Conservation (phyloP, 1,140 invertebrate species). For the Drosophila tropicalis region DNA sequence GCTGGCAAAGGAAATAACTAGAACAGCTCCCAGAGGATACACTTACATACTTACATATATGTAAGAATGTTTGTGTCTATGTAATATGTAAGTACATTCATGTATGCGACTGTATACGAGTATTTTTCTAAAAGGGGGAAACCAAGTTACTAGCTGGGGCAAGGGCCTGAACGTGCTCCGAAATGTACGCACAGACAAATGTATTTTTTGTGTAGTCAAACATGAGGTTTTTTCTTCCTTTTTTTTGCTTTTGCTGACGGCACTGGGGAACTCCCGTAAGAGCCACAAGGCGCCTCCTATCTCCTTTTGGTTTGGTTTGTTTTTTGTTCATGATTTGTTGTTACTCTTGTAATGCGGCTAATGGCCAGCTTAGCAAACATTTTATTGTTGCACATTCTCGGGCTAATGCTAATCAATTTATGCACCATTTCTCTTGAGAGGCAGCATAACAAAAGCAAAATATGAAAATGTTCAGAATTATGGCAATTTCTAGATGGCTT, state of each 20-base stretch:
- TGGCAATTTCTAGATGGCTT: conserved; percentile 17
- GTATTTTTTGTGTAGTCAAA: conserved; percentile 72
- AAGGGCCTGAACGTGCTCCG: neutral
- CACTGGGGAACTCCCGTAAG: conserved; percentile 46
- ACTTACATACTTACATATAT: conserved; percentile 13
- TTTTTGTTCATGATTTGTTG: conserved; percentile 42
- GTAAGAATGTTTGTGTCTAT: neutral
- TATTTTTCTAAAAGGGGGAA: neutral
- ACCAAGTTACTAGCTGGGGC: neutral
- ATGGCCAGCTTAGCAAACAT: conserved; percentile 57
- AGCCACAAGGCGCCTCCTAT: conserved; percentile 40
- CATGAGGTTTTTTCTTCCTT: conserved; percentile 32
- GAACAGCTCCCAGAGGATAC: conserved; percentile 61
- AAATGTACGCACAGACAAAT: conserved; percentile 58
- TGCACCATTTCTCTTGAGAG: conserved; percentile 21
- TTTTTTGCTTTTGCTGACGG: conserved; percentile 19
- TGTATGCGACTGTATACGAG: conserved; percentile 13
- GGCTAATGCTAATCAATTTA: conserved; percentile 62
- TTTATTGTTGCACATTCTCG: conserved; percentile 46
- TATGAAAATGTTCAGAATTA: neutral
- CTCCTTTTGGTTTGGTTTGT: conserved; percentile 18
- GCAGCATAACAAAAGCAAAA: neutral
- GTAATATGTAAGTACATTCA: conserved; percentile 12
- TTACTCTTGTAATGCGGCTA: conserved; percentile 52
- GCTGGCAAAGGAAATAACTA: conserved; percentile 42